Evolutionary conservation across 2,888 invertebrate genomes (phyloP).

Genomic region (Osmoderma eremita): DNA sequence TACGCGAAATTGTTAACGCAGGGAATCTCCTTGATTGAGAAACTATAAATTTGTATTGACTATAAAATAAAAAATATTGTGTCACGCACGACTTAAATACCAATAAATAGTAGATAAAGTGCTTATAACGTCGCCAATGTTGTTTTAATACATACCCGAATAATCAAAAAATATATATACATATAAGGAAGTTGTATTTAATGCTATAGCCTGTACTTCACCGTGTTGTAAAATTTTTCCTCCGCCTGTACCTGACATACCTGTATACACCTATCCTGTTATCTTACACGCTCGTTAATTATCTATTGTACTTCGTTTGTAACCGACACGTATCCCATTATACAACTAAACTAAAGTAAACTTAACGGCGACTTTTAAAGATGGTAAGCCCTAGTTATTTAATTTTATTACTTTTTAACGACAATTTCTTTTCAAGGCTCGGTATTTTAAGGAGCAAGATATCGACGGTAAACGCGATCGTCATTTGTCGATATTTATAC

Average conservation of each 20-base stretch:
- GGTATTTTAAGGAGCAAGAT: conserved; percentile 93
- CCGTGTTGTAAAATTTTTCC: conserved; percentile 17
- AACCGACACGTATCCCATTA: conserved; percentile 12
- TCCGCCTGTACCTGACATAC: conserved; percentile 45
- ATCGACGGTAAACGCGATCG: conserved; percentile 82
- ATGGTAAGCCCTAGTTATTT: conserved; percentile 40
- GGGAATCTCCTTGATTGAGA: too few species aligned
- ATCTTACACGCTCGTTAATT: conserved; percentile 24
- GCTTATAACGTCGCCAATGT: not conserved
- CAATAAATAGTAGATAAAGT: not conserved
- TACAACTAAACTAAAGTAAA: not conserved
- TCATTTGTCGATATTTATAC: conserved; percentile 2
- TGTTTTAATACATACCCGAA: not conserved
- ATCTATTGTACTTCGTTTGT: conserved; percentile 27
- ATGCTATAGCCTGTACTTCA: too few species aligned
- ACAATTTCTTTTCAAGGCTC: conserved; percentile 73
- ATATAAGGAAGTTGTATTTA: too few species aligned
- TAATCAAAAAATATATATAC: too few species aligned
- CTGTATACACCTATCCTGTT: conserved; percentile 39
- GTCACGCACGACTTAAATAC: too few species aligned
- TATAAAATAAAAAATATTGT: too few species aligned
- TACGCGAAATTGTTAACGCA: not conserved
- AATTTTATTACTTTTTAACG: conserved; percentile 9
- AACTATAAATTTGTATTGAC: too few species aligned
- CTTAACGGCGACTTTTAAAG: conserved; percentile 7